phyloP scores from a whole-genome alignment of 2,113 vertebrate genomes.

The Orycteropus afer region DNA sequence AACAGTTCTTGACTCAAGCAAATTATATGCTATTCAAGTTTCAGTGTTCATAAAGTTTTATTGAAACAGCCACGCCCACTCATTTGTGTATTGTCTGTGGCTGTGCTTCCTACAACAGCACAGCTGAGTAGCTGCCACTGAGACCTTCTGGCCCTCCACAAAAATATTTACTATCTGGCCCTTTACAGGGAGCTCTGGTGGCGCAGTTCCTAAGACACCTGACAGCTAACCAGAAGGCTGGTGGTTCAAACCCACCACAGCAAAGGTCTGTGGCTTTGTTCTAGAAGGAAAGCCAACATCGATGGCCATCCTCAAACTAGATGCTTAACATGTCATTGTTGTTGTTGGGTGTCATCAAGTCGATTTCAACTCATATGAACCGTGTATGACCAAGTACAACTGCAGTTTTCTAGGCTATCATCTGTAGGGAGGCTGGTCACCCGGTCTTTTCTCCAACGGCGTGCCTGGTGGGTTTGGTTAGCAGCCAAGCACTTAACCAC shows the following conservation, averaged over 20 bases:
- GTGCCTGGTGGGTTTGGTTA: not conserved
- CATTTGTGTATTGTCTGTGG: not conserved
- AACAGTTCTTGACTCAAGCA: not conserved
- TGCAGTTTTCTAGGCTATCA: not conserved
- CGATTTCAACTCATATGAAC: not conserved
- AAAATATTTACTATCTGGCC: too few relatives aligned
- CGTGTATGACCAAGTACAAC: too few relatives aligned
- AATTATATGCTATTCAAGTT: not conserved
- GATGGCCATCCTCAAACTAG: not conserved
- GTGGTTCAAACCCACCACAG: too few relatives aligned
- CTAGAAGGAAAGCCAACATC: not conserved
- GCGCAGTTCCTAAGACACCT: too few relatives aligned
- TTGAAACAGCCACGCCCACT: not conserved
- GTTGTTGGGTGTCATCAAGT: not conserved
- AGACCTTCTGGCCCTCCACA: not conserved
- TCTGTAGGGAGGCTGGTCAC: not conserved
- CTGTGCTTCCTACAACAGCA: too few relatives aligned
- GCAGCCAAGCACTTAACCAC: not conserved
- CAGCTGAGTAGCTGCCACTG: not conserved
- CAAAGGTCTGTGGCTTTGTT: conserved; percentile 10
- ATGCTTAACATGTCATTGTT: not conserved
- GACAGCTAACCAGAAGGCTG: too few relatives aligned
- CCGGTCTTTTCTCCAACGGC: not conserved
- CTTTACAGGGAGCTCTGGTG: too few relatives aligned
- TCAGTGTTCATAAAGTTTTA: conserved; percentile 8